A percentile compares a stretch with the other conserved stretches of the same genome.
Conservation (phyloP, 1,140 invertebrate species). For the Stegodyphus mimosarum region DNA sequence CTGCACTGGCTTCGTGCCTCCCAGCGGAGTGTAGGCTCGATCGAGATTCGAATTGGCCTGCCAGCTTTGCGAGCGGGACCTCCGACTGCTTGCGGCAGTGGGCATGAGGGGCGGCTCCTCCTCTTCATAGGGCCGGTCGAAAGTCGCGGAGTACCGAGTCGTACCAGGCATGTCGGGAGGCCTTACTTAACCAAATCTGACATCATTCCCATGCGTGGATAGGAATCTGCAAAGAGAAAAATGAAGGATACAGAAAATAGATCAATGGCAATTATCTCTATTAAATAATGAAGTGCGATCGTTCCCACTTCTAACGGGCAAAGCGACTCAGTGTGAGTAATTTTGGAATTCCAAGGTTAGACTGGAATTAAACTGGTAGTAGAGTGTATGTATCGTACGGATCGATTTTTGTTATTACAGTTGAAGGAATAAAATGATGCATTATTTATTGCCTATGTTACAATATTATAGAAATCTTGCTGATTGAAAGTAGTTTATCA, state of each 20-base stretch:
- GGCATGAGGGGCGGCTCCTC: not conserved
- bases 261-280: too few species aligned
- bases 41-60: conserved; percentile 14
- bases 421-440: too few species aligned
- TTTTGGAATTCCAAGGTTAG: too few species aligned
- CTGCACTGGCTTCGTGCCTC: not conserved
- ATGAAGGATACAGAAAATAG: not conserved
- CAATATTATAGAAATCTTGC: too few species aligned
- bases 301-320: too few species aligned
- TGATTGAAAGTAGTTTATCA: too few species aligned
- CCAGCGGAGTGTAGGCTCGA: conserved; percentile 24
- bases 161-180: conserved; percentile 45
- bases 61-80: conserved; percentile 36
- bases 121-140: conserved; percentile 54
- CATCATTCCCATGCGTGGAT: not conserved
- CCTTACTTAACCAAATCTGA: conserved; percentile 13
- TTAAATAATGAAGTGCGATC: too few species aligned
- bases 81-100: not conserved
- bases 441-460: too few species aligned
- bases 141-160: conserved; percentile 57
- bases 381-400: too few species aligned
- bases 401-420: too few species aligned
- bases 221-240: not conserved
- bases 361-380: too few species aligned
- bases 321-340: too few species aligned